Evolutionary conservation across 1,140 invertebrate species (phyloP), one percentile per base, ranked within the genome.

Genomic region (Drosophila novamexicana): DNA sequence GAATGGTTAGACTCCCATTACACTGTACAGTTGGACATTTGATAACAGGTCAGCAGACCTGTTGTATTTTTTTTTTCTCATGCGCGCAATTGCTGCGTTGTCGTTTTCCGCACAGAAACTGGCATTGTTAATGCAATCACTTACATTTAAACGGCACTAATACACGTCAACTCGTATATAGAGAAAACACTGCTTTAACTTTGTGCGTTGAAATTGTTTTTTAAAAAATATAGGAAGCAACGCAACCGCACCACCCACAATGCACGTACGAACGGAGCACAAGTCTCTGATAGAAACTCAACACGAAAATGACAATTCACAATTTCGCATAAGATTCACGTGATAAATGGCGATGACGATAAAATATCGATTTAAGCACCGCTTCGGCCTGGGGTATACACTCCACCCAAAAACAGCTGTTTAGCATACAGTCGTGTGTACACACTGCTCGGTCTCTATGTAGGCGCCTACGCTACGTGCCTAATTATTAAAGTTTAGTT

Each of bases 221-320:
- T 65, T 12, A 65, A 62, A 80, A 81, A 89, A 84, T 29, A 29
- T 29, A 57, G 76, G 40, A 77, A 77, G 71, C 84, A 77, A 77
- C 75, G 62, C 79, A 68, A 84, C 84, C 81, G 83, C 84, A 78
- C 84, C 85, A 89, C 84, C 85, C 83, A 85, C 83, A 77, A 80
- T 76, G 56, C 68, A 68, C 70, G 64, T 56, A 77, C 77, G 50
- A 67, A 71, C 73, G 57, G 52, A 71, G 73, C 75, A 64, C 68
- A 75, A 79, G 62, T 77, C 50, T 81, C 69, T 81, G 78, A 61
- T 79, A 73, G 72, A 83, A 81, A 77, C 73, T 79, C 67, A 67
- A 75, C 80, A 75, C 75, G 66, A 69, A 77, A 83, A 67, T 84
- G 79, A 82, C 76, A 79, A 73, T 77, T 80, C 77, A 81, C 78